Evolutionary conservation across 2,113 vertebrate genomes (phyloP), one percentile per base, ranked within the genome.

Genomic region (Puntigrus tetrazona): DNA sequence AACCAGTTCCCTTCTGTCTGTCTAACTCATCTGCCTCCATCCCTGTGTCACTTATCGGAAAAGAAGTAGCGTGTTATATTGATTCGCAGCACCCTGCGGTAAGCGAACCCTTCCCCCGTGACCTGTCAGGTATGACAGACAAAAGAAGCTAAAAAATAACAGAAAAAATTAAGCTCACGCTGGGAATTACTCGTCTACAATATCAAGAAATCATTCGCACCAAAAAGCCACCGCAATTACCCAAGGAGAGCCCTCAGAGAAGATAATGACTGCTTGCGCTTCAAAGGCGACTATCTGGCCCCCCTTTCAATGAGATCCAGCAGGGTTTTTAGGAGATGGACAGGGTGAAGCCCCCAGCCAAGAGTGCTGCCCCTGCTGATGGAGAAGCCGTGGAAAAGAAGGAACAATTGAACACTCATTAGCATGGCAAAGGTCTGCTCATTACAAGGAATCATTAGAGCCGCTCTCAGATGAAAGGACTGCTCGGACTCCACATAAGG

Each of bases 391-490:
- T 65, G 52, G 25, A 45, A 63, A 88, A 78, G 18, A 22, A 50
- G 27, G 76, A 84, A 89, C 89, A 89, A 89, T 86, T 83, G 87
- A 67, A 45, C 65, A 34, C 27, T 61, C 88, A 89, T 89, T 89
- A 87, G 27, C 84, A 88, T 85, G 88, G 85, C 85, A 89, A 87
- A 89, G 89, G 85, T 86, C 86, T 86, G 52, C 85, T 89, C 89
- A 90, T 91, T 90, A 90, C 70, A 86, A 86, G 55, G 59, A 79
- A 88, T 90, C 88, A 89, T 90, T 89, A 89, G 84, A 84, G 67
- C 34, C 72, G 38, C 83, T 81, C 67, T 65, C 41, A 85, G 85
- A 89, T 90, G 84, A 91, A 91, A 90, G 87, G 69, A 20, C 63
- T 78, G 47, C 52, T 43, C 31, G 75, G 63, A 88, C 59, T 84